Percentiles rank a stretch among this genome's conserved stretches.
These are phyloP conservation scores for Epinephelus awoara DNA, from an alignment of 2,797 vertebrate genomes.

Conservation along the genomic window DNA sequence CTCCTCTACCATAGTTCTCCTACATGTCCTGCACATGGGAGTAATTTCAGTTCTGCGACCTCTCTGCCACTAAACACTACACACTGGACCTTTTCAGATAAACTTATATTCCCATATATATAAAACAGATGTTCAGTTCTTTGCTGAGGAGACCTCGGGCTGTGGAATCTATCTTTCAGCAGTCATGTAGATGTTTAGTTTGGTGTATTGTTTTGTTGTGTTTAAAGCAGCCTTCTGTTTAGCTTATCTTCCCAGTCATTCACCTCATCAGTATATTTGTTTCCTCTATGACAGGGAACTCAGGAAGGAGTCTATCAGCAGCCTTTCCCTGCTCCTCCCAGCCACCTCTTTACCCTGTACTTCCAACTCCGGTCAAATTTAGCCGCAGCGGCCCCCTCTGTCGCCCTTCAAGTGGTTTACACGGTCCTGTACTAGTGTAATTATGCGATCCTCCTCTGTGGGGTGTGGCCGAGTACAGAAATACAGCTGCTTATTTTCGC, in stretches of 20 bases:
- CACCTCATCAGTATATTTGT: conserved; percentile 18
- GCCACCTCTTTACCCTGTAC: conserved; percentile 53
- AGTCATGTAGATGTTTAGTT: conserved; percentile 18
- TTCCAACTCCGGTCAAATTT: conserved; percentile 64
- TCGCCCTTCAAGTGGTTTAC: conserved; percentile 81
- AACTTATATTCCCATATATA: too few relatives aligned
- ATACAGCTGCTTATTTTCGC: conserved; percentile 82
- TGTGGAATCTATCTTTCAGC: neutral
- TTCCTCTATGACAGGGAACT: conserved; percentile 32
- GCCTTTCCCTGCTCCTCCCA: conserved; percentile 53
- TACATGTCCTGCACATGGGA: too few relatives aligned
- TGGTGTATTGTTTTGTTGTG: conserved; percentile 5
- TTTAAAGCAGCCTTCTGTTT: conserved; percentile 13
- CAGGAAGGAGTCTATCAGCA: conserved; percentile 45
- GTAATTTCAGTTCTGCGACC: too few relatives aligned
- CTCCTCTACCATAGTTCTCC: too few relatives aligned
- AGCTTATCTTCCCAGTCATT: conserved; percentile 1
- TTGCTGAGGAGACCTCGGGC: neutral
- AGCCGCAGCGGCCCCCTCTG: conserved; percentile 61
- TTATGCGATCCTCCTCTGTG: conserved; percentile 74
- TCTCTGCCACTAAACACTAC: too few relatives aligned
- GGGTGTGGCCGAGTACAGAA: conserved; percentile 83
- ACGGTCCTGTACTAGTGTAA: conserved; percentile 72
- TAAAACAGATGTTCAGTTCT: neutral
- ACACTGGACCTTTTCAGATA: too few relatives aligned